Evolutionary conservation across 2,797 vertebrate species (phyloP).

Genomic region (Rhinogobio ventralis): DNA sequence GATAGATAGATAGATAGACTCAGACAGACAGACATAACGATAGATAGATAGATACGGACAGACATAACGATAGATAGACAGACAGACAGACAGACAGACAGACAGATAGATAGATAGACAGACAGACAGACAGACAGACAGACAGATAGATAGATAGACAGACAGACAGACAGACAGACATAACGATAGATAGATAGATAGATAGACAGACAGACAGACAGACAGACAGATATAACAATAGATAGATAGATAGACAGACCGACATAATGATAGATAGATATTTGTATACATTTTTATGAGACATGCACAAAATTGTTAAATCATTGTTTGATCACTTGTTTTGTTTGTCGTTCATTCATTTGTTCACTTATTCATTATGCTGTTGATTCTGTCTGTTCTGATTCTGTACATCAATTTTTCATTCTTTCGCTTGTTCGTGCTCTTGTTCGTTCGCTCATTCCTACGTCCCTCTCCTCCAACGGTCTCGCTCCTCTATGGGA

Average conservation of each 20-base stretch:
- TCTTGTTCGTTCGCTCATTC: neutral
- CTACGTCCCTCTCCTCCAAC: neutral
- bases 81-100: too few relatives aligned
- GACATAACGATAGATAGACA: too few relatives aligned
- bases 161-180: too few relatives aligned
- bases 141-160: neutral
- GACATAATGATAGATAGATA: neutral
- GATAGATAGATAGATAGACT: too few relatives aligned
- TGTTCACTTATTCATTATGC: neutral
- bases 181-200: too few relatives aligned
- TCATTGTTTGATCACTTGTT: neutral
- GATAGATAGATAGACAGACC: neutral
- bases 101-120: too few relatives aligned
- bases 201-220: too few relatives aligned
- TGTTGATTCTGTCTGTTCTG: neutral
- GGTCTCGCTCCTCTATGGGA: neutral
- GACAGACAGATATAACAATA: neutral
- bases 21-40: too few relatives aligned
- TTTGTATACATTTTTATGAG: too few relatives aligned
- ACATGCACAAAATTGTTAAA: neutral
- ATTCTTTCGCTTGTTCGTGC: neutral
- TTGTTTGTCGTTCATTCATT: neutral
- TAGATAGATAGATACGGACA: too few relatives aligned
- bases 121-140: too few relatives aligned
- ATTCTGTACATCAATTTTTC: neutral